A percentile compares a stretch with the other conserved stretches of the same genome.
Evolutionary conservation across 2,888 invertebrate genomes (phyloP).

Genomic region (Acanthosepion esculentum): DNA sequence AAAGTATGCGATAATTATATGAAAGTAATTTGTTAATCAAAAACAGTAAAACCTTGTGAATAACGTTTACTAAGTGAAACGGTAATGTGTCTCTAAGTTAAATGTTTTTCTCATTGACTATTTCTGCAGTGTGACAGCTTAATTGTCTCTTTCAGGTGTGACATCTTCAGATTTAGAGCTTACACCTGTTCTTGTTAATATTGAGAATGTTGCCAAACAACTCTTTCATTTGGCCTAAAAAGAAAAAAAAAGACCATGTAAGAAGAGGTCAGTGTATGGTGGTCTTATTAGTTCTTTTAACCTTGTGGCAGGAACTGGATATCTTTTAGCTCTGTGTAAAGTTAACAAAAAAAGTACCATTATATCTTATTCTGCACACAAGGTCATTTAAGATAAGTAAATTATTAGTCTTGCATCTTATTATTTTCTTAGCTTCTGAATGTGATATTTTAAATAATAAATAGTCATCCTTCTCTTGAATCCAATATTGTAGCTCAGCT

Average conservation of each 20-base stretch:
- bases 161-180: not conserved
- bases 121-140: not conserved
- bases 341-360: too few species aligned
- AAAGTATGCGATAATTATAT: too few species aligned
- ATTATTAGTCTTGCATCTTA: too few species aligned
- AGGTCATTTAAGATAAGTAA: too few species aligned
- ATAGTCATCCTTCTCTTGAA: too few species aligned
- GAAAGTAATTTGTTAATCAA: not conserved
- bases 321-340: too few species aligned
- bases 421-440: too few species aligned
- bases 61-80: not conserved
- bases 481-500: too few species aligned
- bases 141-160: not conserved
- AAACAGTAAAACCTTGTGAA: not conserved
- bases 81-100: not conserved
- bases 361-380: too few species aligned
- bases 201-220: not conserved
- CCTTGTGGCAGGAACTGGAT: too few species aligned
- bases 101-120: not conserved
- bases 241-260: not conserved
- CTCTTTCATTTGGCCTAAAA: not conserved
- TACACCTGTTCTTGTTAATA: not conserved
- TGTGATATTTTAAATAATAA: too few species aligned
- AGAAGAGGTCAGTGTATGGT: not conserved
- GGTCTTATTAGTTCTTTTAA: too few species aligned